These are phyloP conservation scores for Pogonocherus hispidulus DNA, from an alignment of 2,888 invertebrate species.

Conservation along the genomic window DNA sequence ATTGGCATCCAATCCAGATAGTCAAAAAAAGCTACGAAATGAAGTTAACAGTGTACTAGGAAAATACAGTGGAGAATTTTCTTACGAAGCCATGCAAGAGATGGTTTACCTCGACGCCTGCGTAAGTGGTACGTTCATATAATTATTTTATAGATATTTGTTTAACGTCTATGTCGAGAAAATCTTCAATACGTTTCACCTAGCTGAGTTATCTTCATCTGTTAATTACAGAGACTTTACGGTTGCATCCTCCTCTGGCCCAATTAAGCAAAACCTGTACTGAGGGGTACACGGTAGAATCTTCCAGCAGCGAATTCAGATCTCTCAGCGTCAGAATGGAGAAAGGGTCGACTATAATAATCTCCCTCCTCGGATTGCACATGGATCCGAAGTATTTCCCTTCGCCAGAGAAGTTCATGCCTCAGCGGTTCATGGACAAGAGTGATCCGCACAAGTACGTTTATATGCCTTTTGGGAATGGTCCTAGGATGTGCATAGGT, in stretches of 20 bases:
- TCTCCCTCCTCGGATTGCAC: constrained; percentile 63
- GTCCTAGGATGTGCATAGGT: constrained; percentile 60
- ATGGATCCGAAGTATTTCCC: constrained; percentile 63
- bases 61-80: constrained; percentile 64
- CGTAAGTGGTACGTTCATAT: constrained; percentile 65
- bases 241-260: constrained; percentile 17
- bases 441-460: constrained; percentile 53
- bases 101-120: constrained; percentile 70
- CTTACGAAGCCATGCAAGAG: constrained; percentile 68
- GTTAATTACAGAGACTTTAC: constrained; percentile 29
- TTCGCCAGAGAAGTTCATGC: constrained; percentile 65
- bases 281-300: constrained; percentile 45
- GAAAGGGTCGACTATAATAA: constrained; percentile 58
- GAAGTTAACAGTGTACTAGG: constrained; percentile 62
- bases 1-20: constrained; percentile 67
- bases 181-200: too few species aligned
- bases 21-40: constrained; percentile 66
- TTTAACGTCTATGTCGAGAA: too few species aligned
- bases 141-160: too few species aligned
- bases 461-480: constrained; percentile 60
- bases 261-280: constrained; percentile 51
- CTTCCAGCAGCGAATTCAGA: constrained; percentile 36
- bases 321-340: constrained; percentile 49
- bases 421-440: constrained; percentile 63
- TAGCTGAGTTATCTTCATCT: too few species aligned